A percentile compares a stretch with the other conserved stretches of the same genome.
Conservation (phyloP, 2,797 vertebrate genomes). For the Tenualosa thibaudeaui region DNA sequence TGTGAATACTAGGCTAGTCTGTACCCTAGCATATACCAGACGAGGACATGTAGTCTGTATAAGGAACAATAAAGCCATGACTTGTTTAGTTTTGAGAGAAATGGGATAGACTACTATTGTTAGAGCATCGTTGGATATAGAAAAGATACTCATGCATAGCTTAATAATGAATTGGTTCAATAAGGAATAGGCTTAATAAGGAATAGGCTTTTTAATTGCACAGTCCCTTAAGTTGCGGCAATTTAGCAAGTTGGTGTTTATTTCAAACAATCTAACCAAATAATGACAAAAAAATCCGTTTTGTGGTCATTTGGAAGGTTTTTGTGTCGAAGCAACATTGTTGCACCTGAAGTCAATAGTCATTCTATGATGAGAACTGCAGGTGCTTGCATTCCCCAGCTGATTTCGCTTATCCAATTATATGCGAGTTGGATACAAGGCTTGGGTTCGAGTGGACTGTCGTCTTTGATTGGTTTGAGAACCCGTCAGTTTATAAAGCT, state of each 20-base stretch:
- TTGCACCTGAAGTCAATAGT: not conserved
- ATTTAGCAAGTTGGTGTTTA: not conserved
- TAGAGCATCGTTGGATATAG: not conserved
- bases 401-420: slow-evolving; percentile 17
- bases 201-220: too few species aligned
- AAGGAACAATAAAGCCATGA: not conserved
- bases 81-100: not conserved
- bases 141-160: not conserved
- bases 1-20: slow-evolving; percentile 5
- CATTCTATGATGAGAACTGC: not conserved
- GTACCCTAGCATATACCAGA: not conserved
- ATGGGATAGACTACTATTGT: not conserved
- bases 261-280: not conserved
- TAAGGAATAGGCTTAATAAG: too few species aligned
- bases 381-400: not conserved
- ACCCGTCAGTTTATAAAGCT: slow-evolving; percentile 67
- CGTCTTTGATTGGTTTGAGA: slow-evolving; percentile 62
- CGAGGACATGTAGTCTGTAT: not conserved
- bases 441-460: not conserved
- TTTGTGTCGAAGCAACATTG: not conserved
- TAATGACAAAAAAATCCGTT: not conserved
- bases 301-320: not conserved
- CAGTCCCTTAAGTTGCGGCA: too few species aligned
- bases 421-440: not conserved
- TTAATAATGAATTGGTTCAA: too few species aligned